Evolutionary conservation across 2,888 invertebrate species (phyloP).

Genomic region (Labia minor): DNA sequence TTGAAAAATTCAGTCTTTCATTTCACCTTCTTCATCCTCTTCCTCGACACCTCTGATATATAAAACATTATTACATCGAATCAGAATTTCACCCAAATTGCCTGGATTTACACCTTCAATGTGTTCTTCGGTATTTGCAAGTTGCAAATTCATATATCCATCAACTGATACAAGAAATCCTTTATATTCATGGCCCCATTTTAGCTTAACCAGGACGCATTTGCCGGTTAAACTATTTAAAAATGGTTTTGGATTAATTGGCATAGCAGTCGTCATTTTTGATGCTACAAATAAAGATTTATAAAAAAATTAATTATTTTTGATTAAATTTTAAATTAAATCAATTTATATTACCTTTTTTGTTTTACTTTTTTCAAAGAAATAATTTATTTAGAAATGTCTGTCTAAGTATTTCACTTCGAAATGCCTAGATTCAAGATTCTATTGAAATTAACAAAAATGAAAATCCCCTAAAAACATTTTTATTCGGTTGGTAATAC

Average conservation of each 20-base stretch:
- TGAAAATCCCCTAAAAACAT: too few species aligned
- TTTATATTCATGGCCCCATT: conserved; percentile 99
- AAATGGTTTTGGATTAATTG: conserved; percentile 98
- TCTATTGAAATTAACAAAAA: too few species aligned
- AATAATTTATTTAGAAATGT: too few species aligned
- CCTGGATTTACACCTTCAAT: conserved; percentile 87
- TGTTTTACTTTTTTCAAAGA: not conserved
- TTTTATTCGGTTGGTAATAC: too few species aligned
- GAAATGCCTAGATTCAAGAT: too few species aligned
- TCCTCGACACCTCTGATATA: conserved; percentile 92
- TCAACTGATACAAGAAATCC: conserved; percentile 96
- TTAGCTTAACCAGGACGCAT: conserved; percentile 92
- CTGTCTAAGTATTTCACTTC: too few species aligned
- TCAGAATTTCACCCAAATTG: conserved; percentile 90
- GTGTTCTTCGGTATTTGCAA: conserved; percentile 95
- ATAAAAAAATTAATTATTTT: not conserved
- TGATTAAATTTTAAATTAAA: not conserved
- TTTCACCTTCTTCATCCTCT: conserved; percentile 94
- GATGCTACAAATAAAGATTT: not conserved
- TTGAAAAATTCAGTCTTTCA: conserved; percentile 56
- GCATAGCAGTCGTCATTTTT: conserved; percentile 72
- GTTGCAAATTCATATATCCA: conserved; percentile 97
- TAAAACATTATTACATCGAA: conserved; percentile 93
- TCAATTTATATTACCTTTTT: too few species aligned
- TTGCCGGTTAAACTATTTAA: conserved; percentile 96